These are phyloP conservation scores for Oncopodura yosiiana DNA, from an alignment of 1,140 invertebrate genomes.

Conservation along the genomic window DNA sequence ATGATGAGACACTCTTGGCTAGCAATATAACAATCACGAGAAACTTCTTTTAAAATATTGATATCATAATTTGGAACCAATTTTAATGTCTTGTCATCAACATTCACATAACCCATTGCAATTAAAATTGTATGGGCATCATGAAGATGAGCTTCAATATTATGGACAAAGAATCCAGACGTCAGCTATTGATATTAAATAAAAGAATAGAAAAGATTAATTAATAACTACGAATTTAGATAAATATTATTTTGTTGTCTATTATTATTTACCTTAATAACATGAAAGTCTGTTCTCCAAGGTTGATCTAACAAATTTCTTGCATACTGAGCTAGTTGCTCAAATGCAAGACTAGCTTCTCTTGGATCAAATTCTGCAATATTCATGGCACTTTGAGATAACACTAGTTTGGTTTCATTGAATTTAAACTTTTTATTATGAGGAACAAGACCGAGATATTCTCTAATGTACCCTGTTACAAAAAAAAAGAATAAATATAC, in stretches of 20 bases:
- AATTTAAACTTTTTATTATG: constrained; percentile 68
- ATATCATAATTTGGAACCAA: constrained; percentile 61
- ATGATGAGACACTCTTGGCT: constrained; percentile 72
- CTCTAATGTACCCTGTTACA: constrained; percentile 57
- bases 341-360: constrained; percentile 67
- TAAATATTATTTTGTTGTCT: background rate
- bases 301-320: constrained; percentile 72
- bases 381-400: constrained; percentile 55
- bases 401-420: constrained; percentile 59
- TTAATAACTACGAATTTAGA: background rate
- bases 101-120: constrained; percentile 66
- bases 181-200: constrained; percentile 51
- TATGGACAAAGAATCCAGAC: constrained; percentile 74
- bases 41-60: constrained; percentile 64
- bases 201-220: background rate
- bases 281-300: constrained; percentile 74
- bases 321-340: constrained; percentile 70
- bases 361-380: constrained; percentile 66
- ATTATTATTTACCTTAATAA: constrained; percentile 53
- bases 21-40: constrained; percentile 72
- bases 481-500: constrained; percentile 3
- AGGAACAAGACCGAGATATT: constrained; percentile 65
- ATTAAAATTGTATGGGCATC: constrained; percentile 64
- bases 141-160: constrained; percentile 65
- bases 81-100: constrained; percentile 45